Evolutionary conservation across 2,797 vertebrate genomes (phyloP).

Genomic region (Cryptoprocta ferox): DNA sequence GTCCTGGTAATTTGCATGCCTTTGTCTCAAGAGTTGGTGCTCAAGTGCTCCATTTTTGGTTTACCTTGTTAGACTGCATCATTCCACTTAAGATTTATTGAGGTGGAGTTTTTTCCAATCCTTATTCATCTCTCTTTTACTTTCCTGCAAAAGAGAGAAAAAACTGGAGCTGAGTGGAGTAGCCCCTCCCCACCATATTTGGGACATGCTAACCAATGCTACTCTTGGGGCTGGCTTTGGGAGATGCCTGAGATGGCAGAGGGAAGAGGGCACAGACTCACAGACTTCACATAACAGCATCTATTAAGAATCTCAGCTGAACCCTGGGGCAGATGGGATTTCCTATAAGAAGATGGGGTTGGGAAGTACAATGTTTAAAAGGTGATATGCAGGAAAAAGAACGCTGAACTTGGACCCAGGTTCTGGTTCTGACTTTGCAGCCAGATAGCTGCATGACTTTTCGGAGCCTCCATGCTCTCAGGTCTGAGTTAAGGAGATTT

Average conservation of each 20-base stretch:
- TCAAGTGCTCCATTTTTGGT: background rate
- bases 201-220: background rate
- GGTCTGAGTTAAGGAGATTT: background rate
- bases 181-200: background rate
- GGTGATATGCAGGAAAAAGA: constrained; percentile 22
- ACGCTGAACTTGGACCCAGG: background rate
- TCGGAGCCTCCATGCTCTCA: background rate
- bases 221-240: background rate
- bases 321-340: background rate
- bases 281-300: background rate
- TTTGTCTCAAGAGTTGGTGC: background rate
- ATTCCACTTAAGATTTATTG: constrained; percentile 1
- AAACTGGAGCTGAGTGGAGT: background rate
- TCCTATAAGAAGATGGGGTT: background rate
- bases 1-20: fast-evolving
- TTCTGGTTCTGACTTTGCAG: constrained; percentile 50
- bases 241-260: background rate
- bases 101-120: background rate
- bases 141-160: constrained; percentile 25
- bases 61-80: background rate
- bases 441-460: background rate
- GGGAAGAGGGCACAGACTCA: background rate
- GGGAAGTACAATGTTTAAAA: constrained; percentile 14
- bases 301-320: background rate
- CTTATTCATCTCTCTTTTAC: background rate